Base-by-base conservation (phyloP, 2,797 vertebrate species). In the Diceros bicornis region DNA sequence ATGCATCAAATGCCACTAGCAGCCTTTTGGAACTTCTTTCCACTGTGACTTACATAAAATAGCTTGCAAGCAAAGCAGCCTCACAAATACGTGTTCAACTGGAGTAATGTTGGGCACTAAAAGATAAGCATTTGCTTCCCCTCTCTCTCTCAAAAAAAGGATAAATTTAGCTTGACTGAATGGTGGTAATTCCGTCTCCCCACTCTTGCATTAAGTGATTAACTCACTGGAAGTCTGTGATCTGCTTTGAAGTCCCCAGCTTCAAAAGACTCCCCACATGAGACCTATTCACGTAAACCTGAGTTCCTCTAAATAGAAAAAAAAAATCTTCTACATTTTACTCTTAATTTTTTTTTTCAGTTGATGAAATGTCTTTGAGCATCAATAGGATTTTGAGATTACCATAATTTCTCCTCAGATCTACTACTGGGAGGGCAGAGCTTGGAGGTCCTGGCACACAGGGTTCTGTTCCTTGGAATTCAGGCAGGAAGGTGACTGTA, bases 381-480 rank as follows among this genome's bases (percentile, higher is more conserved):
- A 97, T 98, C 98, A 98, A 81, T 98, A 97, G 97, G 96, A 98
- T 98, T 98, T 98, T 98, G 96, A 98, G 97, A 98, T 98, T 98
- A 98, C 77, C 98, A 98, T 98, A 97, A 97, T 98, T 98, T 98
- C 88, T 98, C 97, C 96, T 96, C 95, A 89, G 81, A 97, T 97
- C 87, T 79, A 98, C 94, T 97, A 96, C 91, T 96, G 91, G 88
- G 97, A 97, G 95, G 93, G 91, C 93, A 98, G 98, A 90, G 85
- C 92, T 98, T 94, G 81, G 78, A 92, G 96, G 92, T 82, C 88
- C 92, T 95, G 74, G 95, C 89, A 97, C 75, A 47, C 59, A 96
- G 97, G 96, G 92, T 94, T 96, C 94, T 93, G 59, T 95, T 96
- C 55, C 75, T 66, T 98, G 97, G 97, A 97, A 97, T 96, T 96